A percentile compares a stretch with the other conserved stretches of the same genome.
phyloP scores from a whole-genome alignment of 2,113 vertebrate species.

The Grus americana region DNA sequence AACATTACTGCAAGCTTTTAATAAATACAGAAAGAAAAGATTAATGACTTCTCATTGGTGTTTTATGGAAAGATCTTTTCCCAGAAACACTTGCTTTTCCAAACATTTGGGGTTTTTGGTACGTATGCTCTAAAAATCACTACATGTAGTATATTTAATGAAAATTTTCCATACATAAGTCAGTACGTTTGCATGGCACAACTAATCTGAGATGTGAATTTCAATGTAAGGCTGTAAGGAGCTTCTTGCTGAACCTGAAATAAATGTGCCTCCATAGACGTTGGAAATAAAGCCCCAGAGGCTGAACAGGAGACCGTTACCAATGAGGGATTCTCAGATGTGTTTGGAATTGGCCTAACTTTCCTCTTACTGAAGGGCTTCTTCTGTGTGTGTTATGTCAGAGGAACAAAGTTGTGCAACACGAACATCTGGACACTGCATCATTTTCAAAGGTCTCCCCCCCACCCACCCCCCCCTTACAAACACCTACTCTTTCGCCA shows the following conservation, averaged over 20 bases:
- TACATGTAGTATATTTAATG: not conserved
- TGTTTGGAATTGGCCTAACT: not conserved
- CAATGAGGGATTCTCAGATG: not conserved
- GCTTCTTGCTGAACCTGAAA: constrained; percentile 36
- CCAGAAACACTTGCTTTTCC: constrained; percentile 51
- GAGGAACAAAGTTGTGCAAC: not conserved
- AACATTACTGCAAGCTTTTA: constrained; percentile 66
- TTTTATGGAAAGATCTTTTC: constrained; percentile 54
- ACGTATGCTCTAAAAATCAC: constrained; percentile 36
- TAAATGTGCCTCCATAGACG: constrained; percentile 8
- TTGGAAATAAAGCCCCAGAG: constrained; percentile 10
- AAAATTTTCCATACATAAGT: constrained; percentile 16
- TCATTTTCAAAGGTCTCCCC: constrained; percentile 14
- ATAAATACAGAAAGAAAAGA: constrained; percentile 76
- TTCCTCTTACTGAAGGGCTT: not conserved
- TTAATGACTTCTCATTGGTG: constrained; percentile 19
- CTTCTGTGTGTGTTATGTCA: not conserved
- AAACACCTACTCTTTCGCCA: constrained; percentile 35
- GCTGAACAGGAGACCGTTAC: not conserved
- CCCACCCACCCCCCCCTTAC: not conserved
- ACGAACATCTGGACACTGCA: not conserved
- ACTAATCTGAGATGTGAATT: not conserved
- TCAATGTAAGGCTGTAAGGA: constrained; percentile 53
- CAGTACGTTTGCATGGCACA: not conserved
- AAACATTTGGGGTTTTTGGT: constrained; percentile 35